These are phyloP conservation scores for Actenoides lindsayi DNA, from an alignment of 2,113 vertebrate genomes.

Conservation along the genomic window DNA sequence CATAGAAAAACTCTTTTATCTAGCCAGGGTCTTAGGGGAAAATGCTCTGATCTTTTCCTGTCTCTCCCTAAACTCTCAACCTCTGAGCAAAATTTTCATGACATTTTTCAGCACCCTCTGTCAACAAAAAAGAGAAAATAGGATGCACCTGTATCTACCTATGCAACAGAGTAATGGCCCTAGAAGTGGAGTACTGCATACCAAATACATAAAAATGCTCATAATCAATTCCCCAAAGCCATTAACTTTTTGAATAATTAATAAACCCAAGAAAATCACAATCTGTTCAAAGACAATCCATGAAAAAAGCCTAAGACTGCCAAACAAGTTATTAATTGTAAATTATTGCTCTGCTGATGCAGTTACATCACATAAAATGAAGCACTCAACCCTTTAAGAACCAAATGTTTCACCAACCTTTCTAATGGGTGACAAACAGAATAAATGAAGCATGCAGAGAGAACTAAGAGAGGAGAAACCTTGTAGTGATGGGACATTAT, in stretches of 20 bases:
- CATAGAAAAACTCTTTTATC: neutral
- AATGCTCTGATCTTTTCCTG: neutral
- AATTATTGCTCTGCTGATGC: slow-evolving; percentile 20
- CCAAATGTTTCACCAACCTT: slow-evolving; percentile 7
- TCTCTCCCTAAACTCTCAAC: neutral
- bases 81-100: neutral
- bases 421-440: neutral
- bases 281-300: slow-evolving; percentile 17
- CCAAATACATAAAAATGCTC: neutral
- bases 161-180: neutral
- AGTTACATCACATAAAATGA: neutral
- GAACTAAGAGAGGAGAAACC: neutral
- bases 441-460: neutral
- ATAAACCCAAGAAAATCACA: slow-evolving; percentile 33
- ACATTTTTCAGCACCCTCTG: neutral
- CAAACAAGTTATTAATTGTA: neutral
- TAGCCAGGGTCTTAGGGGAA: neutral
- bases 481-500: neutral
- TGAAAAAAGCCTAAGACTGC: neutral
- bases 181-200: neutral
- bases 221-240: slow-evolving; percentile 1
- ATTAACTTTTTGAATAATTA: slow-evolving; percentile 59
- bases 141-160: neutral
- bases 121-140: neutral
- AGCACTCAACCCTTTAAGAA: neutral